These are phyloP conservation scores for Anguilla megastoma DNA, from an alignment of 2,797 vertebrate genomes.

Conservation along the genomic window DNA sequence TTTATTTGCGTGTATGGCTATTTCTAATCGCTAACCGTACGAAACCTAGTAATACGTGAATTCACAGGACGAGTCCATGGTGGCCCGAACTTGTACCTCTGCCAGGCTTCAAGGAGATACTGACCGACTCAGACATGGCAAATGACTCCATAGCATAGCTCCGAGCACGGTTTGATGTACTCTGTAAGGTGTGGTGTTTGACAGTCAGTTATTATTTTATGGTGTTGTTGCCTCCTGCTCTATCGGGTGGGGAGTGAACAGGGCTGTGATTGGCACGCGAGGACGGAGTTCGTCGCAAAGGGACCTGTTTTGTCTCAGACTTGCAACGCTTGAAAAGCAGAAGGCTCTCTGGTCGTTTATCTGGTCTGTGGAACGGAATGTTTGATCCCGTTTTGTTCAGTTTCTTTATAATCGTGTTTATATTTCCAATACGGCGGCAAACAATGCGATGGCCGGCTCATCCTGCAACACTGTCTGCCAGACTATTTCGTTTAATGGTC, in stretches of 20 bases:
- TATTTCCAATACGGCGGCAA: not conserved
- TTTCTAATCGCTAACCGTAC: no score
- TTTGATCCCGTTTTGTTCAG: not conserved
- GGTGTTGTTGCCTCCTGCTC: not conserved
- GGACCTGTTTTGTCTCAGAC: not conserved
- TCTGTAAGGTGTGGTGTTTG: slow-evolving; percentile 15
- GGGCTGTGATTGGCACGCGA: not conserved
- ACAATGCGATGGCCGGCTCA: not conserved
- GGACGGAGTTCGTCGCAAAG: not conserved
- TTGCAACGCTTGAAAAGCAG: not conserved
- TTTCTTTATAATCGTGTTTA: not conserved
- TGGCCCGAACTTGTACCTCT: not conserved
- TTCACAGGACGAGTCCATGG: not conserved
- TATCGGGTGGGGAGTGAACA: not conserved
- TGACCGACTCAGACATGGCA: not conserved
- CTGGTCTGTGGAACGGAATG: not conserved
- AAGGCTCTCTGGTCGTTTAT: not conserved
- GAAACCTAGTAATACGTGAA: not conserved
- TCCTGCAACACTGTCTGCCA: not conserved
- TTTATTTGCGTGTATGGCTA: not conserved
- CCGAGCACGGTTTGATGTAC: not conserved
- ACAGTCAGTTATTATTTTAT: not conserved
- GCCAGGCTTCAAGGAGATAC: not conserved
- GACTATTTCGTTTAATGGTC: not conserved
- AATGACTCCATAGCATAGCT: not conserved